Evolutionary conservation across 2,113 vertebrate genomes (phyloP), one percentile per base, ranked within the genome.

Genomic region (Talpa occidentalis): DNA sequence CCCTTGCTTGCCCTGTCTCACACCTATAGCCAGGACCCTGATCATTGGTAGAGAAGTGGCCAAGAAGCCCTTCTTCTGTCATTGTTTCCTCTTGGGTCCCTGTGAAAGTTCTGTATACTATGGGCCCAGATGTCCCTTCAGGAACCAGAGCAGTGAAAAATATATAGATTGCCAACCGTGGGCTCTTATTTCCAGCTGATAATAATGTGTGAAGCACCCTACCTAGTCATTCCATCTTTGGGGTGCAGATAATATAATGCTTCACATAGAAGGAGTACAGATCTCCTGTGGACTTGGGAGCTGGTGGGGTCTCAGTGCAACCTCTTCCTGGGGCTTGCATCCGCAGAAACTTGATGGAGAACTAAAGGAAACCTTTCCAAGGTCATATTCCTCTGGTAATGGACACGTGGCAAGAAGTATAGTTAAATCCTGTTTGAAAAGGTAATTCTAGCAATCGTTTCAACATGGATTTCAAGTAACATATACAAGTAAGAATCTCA

Each of bases 241-340:
- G 17, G 60, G 40, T 84, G 28, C 30, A 28, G 21, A 21, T 69
- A 32, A 70, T 4, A 67, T 22, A 12, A 28, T 35, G 40, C 28
- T 6, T 26, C 56, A 10, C 5, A 3, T 4, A 1, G 26, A 42
- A 59, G 1, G 35, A 44, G 28, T 0, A 0, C 37, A 52, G 42
- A 3, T 30, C 72, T 77, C 10, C 16, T 17, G 67, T 19, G 12
- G 17, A 44, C 72, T 11, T 4, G 9, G 7, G 28, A 66, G 52
- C 52, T 35, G 24, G 15, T 17, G 19, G 37, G 49, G 30, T 6
- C 77, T 26, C 7, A 2, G 16, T 40, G 47, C 28, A 54, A 19
- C 74, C 47, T 88, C 49, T 67, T 44, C 62, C 47, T 16, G 26
- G 67, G 59, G 32, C 78, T 82, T 1, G 4, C 28, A 16, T 52